phyloP scores from a whole-genome alignment of 2,113 vertebrate genomes.

The Glaucidium brasilianum region DNA sequence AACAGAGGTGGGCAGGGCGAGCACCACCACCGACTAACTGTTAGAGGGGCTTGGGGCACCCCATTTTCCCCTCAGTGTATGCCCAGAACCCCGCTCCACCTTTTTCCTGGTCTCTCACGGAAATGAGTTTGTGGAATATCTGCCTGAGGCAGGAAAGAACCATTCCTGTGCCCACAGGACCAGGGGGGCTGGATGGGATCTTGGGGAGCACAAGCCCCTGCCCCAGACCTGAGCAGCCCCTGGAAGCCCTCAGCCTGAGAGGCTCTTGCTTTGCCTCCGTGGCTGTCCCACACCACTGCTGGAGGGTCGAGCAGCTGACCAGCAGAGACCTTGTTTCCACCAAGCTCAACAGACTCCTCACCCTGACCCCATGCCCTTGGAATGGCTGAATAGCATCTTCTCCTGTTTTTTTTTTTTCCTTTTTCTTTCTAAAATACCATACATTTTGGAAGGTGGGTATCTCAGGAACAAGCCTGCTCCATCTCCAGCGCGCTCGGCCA shows the following conservation, averaged over 20 bases:
- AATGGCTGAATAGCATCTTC: neutral
- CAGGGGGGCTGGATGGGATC: neutral
- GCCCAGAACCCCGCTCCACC: too few relatives aligned
- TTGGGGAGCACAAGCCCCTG: fast-evolving
- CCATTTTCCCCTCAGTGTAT: too few relatives aligned
- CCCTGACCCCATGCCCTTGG: neutral
- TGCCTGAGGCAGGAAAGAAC: fast-evolving
- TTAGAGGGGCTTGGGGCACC: too few relatives aligned
- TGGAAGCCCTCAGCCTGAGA: neutral
- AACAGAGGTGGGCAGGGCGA: too few relatives aligned
- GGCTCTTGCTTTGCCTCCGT: neutral
- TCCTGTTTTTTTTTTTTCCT: fast-evolving
- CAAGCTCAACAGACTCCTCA: neutral
- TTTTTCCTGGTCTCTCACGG: too few relatives aligned
- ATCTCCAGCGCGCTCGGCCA: fast-evolving
- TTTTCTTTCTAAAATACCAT: fast-evolving
- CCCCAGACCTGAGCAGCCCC: neutral
- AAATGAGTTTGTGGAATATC: too few relatives aligned
- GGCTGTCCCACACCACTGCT: fast-evolving
- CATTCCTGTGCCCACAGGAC: fast-evolving
- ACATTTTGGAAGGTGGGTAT: fast-evolving
- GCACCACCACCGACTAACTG: too few relatives aligned
- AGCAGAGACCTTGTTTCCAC: neutral
- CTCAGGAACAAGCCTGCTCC: fast-evolving
- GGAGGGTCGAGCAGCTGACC: neutral